Conservation (phyloP, 2,797 vertebrate species). For the Hephaestus fuliginosus region DNA sequence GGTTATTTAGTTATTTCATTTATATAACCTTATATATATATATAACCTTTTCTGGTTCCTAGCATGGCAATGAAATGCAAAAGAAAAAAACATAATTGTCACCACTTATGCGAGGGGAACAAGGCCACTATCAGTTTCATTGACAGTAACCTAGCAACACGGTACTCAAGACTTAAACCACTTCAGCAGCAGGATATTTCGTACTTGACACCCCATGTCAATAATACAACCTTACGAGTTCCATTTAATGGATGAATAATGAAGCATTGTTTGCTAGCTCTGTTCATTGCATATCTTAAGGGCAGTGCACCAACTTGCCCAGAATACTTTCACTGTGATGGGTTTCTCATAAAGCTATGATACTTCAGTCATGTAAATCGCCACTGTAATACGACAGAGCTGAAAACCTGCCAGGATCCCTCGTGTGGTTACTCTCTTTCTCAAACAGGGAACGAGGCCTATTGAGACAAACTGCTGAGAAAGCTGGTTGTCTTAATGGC, state of each 20-base stretch:
- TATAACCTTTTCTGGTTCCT: slow-evolving; percentile 7
- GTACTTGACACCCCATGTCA: slow-evolving; percentile 21
- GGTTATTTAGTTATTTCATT: background rate
- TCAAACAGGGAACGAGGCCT: slow-evolving; percentile 32
- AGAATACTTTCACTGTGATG: background rate
- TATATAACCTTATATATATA: background rate
- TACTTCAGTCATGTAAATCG: slow-evolving; percentile 4
- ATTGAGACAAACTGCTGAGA: slow-evolving; percentile 64
- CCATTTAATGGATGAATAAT: slow-evolving; percentile 30
- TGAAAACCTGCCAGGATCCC: background rate
- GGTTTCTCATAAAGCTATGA: background rate
- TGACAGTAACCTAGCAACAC: slow-evolving; percentile 29
- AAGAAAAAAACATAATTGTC: background rate
- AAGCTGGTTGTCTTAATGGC: slow-evolving; percentile 46
- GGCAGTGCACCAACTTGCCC: slow-evolving; percentile 1
- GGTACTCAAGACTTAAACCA: slow-evolving; percentile 7
- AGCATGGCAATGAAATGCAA: slow-evolving; percentile 6
- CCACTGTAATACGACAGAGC: background rate
- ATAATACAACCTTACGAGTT: background rate
- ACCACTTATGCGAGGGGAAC: background rate
- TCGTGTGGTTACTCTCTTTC: slow-evolving; percentile 14
- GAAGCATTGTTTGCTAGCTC: slow-evolving; percentile 1
- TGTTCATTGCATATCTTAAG: slow-evolving; percentile 11
- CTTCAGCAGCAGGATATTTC: slow-evolving; percentile 25
- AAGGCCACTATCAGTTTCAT: background rate